Conservation (phyloP, 2,113 vertebrate genomes). For the Brachionichthys hirsutus region DNA sequence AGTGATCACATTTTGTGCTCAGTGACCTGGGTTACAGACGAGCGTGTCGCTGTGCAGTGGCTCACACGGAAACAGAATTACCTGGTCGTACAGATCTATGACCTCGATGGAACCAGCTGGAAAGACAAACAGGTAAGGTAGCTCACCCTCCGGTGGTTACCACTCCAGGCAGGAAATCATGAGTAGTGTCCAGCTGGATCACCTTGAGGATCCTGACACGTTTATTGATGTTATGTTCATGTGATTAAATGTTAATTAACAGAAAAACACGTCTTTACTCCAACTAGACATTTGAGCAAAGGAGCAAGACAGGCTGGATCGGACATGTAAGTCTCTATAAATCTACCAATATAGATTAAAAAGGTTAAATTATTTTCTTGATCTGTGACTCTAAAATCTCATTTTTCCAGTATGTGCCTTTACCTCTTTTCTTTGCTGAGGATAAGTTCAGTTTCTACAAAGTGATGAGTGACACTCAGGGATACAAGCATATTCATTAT, state of each 20-base stretch:
- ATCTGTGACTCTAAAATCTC: conserved; percentile 22
- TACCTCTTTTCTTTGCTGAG: conserved; percentile 85
- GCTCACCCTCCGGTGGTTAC: not conserved
- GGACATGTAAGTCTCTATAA: conserved; percentile 84
- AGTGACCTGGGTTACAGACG: conserved; percentile 90
- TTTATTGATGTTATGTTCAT: not conserved
- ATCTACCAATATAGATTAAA: not conserved
- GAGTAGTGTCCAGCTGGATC: not conserved
- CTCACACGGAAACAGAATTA: conserved; percentile 89
- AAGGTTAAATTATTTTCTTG: not conserved
- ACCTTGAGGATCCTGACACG: not conserved
- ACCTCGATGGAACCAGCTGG: conserved; percentile 83
- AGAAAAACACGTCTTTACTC: conserved; percentile 47
- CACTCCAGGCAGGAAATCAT: not conserved
- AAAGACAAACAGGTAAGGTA: conserved; percentile 82
- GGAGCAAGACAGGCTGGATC: conserved; percentile 91
- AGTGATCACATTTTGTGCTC: conserved; percentile 94
- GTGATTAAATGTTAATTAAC: not conserved
- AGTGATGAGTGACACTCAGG: conserved; percentile 88
- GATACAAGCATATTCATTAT: conserved; percentile 96
- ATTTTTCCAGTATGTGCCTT: conserved; percentile 85
- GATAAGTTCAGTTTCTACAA: conserved; percentile 92
- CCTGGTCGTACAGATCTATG: conserved; percentile 87
- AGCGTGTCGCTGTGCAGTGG: conserved; percentile 90
- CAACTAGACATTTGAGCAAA: conserved; percentile 83